Conservation (phyloP, 1,140 invertebrate species). For the Zaprionus camerounensis region DNA sequence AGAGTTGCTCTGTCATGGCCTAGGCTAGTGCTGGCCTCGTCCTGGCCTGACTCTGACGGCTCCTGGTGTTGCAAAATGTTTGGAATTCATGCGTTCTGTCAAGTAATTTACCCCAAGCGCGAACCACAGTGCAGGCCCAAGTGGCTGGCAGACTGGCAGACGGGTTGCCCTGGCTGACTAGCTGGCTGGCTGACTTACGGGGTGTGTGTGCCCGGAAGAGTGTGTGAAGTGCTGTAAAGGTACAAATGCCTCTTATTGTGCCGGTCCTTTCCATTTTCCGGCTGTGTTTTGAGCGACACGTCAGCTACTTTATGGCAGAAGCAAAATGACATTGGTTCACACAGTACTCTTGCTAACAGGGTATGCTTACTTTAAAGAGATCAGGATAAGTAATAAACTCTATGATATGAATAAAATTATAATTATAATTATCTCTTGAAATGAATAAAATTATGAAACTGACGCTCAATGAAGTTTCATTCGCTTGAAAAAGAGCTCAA, state of each 20-base stretch:
- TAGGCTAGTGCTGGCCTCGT: conserved; percentile 15
- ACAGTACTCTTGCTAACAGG: background rate
- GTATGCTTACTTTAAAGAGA: background rate
- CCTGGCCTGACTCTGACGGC: conserved; percentile 51
- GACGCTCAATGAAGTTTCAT: background rate
- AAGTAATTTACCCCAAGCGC: conserved; percentile 64
- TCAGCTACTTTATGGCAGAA: background rate
- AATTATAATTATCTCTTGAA: background rate
- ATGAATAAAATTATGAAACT: background rate
- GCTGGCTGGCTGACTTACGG: background rate
- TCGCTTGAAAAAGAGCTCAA: background rate
- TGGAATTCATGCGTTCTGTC: conserved; percentile 63
- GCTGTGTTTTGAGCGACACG: conserved; percentile 11
- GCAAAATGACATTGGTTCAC: conserved; percentile 16
- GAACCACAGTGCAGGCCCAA: conserved; percentile 35
- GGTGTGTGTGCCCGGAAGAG: conserved; percentile 21
- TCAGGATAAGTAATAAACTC: background rate
- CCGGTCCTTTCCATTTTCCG: conserved; percentile 13
- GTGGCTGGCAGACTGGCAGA: conserved; percentile 19
- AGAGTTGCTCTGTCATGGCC: conserved; percentile 42
- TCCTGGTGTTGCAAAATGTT: conserved; percentile 56
- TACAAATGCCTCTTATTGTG: conserved; percentile 30
- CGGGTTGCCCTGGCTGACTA: conserved; percentile 2
- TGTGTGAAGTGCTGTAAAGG: conserved; percentile 43
- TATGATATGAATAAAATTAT: background rate